Evolutionary conservation across 2,797 vertebrate genomes (phyloP).

Genomic region (Amblyopsis hoosieri): DNA sequence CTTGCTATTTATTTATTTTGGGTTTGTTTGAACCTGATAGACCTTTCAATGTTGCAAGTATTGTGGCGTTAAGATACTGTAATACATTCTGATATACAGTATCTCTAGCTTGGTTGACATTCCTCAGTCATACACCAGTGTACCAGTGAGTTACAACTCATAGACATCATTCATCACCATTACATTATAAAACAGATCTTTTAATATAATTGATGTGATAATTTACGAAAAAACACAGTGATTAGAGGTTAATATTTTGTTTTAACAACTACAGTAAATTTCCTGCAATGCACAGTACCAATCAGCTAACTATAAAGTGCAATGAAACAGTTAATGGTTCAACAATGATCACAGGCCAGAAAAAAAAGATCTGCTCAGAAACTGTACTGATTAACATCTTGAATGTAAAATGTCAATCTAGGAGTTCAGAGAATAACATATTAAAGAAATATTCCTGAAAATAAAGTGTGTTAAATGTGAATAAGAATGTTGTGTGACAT

Average conservation of each 20-base stretch:
- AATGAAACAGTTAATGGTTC: constrained; percentile 47
- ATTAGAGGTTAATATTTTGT: constrained; percentile 59
- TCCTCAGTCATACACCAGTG: constrained; percentile 54
- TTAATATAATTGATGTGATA: constrained; percentile 48
- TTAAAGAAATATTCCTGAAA: constrained; percentile 41
- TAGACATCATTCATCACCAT: constrained; percentile 24
- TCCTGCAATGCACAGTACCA: constrained; percentile 47
- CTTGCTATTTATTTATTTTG: constrained; percentile 10
- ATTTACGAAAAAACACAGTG: constrained; percentile 45
- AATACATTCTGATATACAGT: constrained; percentile 29
- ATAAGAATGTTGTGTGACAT: constrained; percentile 35
- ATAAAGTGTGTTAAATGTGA: constrained; percentile 41
- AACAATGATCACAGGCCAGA: constrained; percentile 68
- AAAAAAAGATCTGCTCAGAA: constrained; percentile 54
- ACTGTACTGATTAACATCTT: constrained; percentile 1
- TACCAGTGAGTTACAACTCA: constrained; percentile 43
- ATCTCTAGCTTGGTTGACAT: constrained; percentile 14
- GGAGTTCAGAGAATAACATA: constrained; percentile 29
- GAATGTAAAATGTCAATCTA: constrained; percentile 8
- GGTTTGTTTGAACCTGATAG: constrained; percentile 25
- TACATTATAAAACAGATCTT: constrained; percentile 29
- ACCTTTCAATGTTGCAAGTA: constrained; percentile 34
- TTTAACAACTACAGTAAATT: constrained; percentile 27
- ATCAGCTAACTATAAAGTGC: constrained; percentile 59
- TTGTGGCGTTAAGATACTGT: constrained; percentile 35